Conservation (phyloP, 1,140 invertebrate genomes). For the Maniola jurtina region DNA sequence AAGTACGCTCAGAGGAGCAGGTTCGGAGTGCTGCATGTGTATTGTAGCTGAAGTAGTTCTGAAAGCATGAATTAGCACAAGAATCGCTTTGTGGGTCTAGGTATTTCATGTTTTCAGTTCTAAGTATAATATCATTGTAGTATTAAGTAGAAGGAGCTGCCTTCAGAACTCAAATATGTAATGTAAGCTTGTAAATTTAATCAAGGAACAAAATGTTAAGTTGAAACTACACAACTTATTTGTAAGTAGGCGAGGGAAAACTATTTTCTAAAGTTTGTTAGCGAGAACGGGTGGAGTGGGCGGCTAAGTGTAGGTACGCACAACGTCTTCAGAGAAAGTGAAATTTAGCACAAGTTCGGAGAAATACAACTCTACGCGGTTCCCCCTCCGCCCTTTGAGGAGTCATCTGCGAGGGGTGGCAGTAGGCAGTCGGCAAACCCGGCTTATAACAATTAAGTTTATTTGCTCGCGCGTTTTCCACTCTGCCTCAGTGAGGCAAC, state of each 20-base stretch:
- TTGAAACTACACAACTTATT: conserved; percentile 22
- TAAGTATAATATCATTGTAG: too few relatives aligned
- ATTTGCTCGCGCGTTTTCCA: conserved; percentile 69
- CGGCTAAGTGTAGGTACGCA: conserved; percentile 66
- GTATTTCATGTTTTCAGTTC: too few relatives aligned
- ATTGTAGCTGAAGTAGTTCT: neutral
- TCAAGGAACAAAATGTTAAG: neutral
- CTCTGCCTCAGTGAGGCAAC: conserved; percentile 51
- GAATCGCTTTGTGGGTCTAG: neutral
- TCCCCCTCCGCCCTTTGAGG: conserved; percentile 48
- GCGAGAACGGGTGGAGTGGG: conserved; percentile 52
- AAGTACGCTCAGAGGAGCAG: conserved; percentile 44
- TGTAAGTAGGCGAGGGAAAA: conserved; percentile 32
- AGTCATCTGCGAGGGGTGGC: conserved; percentile 50
- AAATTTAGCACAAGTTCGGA: conserved; percentile 78
- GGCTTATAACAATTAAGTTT: conserved; percentile 78
- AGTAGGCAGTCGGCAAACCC: conserved; percentile 60
- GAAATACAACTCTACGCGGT: conserved; percentile 66
- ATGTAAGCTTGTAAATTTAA: conserved; percentile 1
- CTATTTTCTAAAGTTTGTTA: conserved; percentile 58
- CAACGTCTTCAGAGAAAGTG: conserved; percentile 77
- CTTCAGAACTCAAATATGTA: neutral
- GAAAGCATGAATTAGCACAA: neutral
- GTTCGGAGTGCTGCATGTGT: conserved; percentile 16
- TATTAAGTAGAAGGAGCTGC: too few relatives aligned